Evolutionary conservation across 2,888 invertebrate species (phyloP), one percentile per base, ranked within the genome.

Genomic region (Galerucella calmariensis): DNA sequence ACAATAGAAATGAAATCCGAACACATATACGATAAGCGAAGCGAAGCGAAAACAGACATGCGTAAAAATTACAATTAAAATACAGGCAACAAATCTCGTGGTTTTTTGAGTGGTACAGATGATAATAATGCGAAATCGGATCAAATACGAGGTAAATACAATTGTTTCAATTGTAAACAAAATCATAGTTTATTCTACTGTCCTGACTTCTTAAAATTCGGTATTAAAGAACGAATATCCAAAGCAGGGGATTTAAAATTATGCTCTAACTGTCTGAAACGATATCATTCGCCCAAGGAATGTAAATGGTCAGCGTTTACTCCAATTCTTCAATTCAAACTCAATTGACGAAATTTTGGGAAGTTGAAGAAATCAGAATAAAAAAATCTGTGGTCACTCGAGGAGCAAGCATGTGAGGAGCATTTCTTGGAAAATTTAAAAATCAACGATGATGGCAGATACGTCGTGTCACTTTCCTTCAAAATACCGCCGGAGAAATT

Each of bases 151-250:
- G 27, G 27, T 27, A 20, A 53, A 16, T 53, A 53, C 53, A 16
- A 27, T 20, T 72, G 75, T 59, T 66, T 46, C 56, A 44, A 48
- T n/a, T 77, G 75, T 53, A 77, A 77, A 69, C 48, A 62, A 20
- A 69, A 73, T 53, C 77, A 77, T 44, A 48, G 70, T 44, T 24
- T 73, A n/a, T 75, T 73, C 48, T 73, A 72, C 44, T 75, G 77
- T 66, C 59, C 65, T 10, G 72, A 77, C 10, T 73, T 77, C 48
- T 53, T 73, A 35, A 59, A 62, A 65, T 16, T 75, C 2, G 35
- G 67, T 10, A 48, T n/a, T 73, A 70, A 69, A 48, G 69, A 75
- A 4, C 44, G 73, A 51, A 71, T 24, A 14, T 10, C 67, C 1
- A 75, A 61, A 46, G 62, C 66, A 1, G 67, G 67, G 35, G 16